Conservation (phyloP, 2,888 invertebrate genomes). For the Papilio demoleus region DNA sequence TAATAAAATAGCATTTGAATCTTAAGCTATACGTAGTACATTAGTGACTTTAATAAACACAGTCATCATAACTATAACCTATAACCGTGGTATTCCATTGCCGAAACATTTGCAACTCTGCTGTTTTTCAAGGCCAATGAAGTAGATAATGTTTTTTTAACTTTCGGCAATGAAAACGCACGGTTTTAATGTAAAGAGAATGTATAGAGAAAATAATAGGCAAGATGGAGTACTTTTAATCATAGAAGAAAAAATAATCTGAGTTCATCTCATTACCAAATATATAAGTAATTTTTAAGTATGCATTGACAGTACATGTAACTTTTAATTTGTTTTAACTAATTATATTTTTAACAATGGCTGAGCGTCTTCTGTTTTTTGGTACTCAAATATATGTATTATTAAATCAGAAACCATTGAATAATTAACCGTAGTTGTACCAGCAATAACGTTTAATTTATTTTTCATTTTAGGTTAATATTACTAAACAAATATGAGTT, state of each 20-base stretch:
- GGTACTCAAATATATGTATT: neutral
- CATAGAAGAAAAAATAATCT: neutral
- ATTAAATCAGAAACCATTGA: neutral
- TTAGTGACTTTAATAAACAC: slow-evolving; percentile 34
- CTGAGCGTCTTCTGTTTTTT: slow-evolving; percentile 5
- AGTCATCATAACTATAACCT: slow-evolving; percentile 28
- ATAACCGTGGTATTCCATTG: neutral
- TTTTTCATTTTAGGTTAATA: too few species aligned
- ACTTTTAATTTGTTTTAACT: too few species aligned
- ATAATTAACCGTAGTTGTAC: neutral
- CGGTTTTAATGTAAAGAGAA: neutral
- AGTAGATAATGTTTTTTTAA: too few species aligned
- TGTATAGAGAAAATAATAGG: slow-evolving; percentile 1
- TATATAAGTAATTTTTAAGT: too few species aligned
- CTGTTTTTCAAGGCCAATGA: too few species aligned
- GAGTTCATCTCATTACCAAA: too few species aligned
- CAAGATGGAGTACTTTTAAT: neutral
- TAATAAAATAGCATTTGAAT: slow-evolving; percentile 16
- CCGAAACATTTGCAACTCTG: neutral
- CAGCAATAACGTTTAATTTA: neutral
- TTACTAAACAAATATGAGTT: too few species aligned
- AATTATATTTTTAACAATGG: too few species aligned
- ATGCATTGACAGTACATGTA: too few species aligned
- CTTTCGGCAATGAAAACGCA: neutral
- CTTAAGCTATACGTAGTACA: slow-evolving; percentile 10